Percentiles rank a stretch among this genome's conserved stretches.
Conservation (phyloP, 2,888 invertebrate genomes). For the Cryptus viduatorius region DNA sequence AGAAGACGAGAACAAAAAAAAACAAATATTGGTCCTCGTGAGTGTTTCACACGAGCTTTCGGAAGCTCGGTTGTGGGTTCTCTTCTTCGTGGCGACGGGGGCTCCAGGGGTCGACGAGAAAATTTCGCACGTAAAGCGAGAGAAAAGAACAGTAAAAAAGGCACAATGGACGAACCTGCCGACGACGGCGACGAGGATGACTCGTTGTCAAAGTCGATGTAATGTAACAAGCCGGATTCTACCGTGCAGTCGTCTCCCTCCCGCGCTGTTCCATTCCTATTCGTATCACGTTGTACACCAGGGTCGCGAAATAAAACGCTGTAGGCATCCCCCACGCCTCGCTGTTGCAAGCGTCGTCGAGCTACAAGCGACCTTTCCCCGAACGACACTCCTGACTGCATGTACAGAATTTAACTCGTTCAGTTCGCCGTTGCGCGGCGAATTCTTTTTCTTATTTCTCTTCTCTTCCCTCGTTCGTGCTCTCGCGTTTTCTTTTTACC, state of each 20-base stretch:
- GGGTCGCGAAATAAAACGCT: slow-evolving; percentile 65
- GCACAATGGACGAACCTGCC: slow-evolving; percentile 47
- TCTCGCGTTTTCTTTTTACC: background rate
- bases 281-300: slow-evolving; percentile 58
- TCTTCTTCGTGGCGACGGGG: background rate
- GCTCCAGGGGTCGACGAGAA: background rate
- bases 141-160: slow-evolving; percentile 5
- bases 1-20: slow-evolving; percentile 4
- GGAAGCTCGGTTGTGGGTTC: background rate
- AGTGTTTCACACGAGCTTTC: slow-evolving; percentile 11
- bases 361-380: slow-evolving; percentile 34
- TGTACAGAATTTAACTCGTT: slow-evolving; percentile 65
- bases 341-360: slow-evolving; percentile 47
- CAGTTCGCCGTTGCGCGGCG: slow-evolving; percentile 36
- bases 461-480: background rate
- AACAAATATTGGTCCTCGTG: background rate
- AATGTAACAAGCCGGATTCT: slow-evolving; percentile 32
- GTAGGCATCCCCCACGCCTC: slow-evolving; percentile 34
- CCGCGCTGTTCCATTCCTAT: slow-evolving; percentile 34
- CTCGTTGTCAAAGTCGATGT: slow-evolving; percentile 40
- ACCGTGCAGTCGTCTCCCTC: background rate
- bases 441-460: slow-evolving; percentile 40
- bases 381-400: slow-evolving; percentile 55
- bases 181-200: slow-evolving; percentile 20
- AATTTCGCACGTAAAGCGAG: slow-evolving; percentile 41